phyloP scores from a whole-genome alignment of 1,140 invertebrate genomes.

The Cardiocondyla obscurior region DNA sequence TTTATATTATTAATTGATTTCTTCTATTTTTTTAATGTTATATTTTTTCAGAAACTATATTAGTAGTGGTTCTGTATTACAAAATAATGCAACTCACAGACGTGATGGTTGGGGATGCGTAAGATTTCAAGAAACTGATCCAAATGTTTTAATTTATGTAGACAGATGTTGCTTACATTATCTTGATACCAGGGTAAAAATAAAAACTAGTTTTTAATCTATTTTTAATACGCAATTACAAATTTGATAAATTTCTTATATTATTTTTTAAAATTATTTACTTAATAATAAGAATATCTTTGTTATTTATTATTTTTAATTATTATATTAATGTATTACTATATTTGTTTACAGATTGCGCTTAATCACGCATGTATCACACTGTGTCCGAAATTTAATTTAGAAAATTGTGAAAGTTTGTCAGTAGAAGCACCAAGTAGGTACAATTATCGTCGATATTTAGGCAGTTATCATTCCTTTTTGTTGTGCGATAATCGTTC shows the following conservation, averaged over 20 bases:
- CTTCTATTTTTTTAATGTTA: not conserved
- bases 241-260: constrained; percentile 1
- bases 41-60: constrained; percentile 62
- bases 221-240: constrained; percentile 4
- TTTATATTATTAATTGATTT: not conserved
- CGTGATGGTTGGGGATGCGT: constrained; percentile 77
- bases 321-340: constrained; percentile 3
- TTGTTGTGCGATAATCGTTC: constrained; percentile 77
- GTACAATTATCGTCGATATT: constrained; percentile 73
- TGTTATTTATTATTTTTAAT: not conserved
- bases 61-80: constrained; percentile 52
- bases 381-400: constrained; percentile 75
- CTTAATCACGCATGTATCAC: constrained; percentile 71
- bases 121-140: constrained; percentile 72
- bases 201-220: constrained; percentile 9
- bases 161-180: constrained; percentile 80
- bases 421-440: constrained; percentile 72
- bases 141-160: constrained; percentile 73
- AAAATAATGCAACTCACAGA: constrained; percentile 44
- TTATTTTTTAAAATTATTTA: not conserved
- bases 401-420: constrained; percentile 78
- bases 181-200: constrained; percentile 77
- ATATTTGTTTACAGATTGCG: constrained; percentile 59
- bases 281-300: constrained; percentile 3
- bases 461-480: constrained; percentile 78